Percentiles rank a stretch among this genome's conserved stretches.
Evolutionary conservation across 2,797 vertebrate genomes (phyloP).

Genomic region (Uromys caudimaculatus): DNA sequence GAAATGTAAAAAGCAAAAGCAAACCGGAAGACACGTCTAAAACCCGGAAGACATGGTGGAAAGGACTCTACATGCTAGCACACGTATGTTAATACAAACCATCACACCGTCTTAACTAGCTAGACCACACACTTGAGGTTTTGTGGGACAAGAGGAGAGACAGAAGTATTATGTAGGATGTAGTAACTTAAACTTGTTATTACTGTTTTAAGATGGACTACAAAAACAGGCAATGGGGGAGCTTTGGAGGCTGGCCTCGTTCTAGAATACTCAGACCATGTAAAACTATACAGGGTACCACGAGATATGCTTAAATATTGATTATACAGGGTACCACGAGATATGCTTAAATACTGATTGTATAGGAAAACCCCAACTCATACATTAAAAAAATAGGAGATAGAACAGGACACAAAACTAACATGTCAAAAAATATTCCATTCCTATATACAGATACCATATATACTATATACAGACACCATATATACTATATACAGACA

Average conservation of each 20-base stretch:
- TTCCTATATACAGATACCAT: background rate
- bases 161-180: background rate
- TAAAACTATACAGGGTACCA: background rate
- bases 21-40: constrained; percentile 29
- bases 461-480: background rate
- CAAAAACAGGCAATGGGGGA: background rate
- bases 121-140: background rate
- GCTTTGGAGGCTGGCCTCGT: background rate
- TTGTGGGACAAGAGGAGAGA: background rate
- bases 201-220: background rate
- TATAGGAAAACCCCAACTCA: background rate
- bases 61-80: background rate
- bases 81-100: background rate
- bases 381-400: background rate
- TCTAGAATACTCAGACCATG: background rate
- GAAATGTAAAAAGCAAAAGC: background rate
- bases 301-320: background rate
- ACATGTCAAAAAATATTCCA: background rate
- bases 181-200: background rate
- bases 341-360: background rate
- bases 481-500: background rate
- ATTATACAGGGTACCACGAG: background rate
- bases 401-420: background rate
- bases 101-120: background rate
- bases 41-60: background rate